These are phyloP conservation scores for Lophochroa leadbeateri DNA, from an alignment of 2,113 vertebrate genomes.

Conservation along the genomic window DNA sequence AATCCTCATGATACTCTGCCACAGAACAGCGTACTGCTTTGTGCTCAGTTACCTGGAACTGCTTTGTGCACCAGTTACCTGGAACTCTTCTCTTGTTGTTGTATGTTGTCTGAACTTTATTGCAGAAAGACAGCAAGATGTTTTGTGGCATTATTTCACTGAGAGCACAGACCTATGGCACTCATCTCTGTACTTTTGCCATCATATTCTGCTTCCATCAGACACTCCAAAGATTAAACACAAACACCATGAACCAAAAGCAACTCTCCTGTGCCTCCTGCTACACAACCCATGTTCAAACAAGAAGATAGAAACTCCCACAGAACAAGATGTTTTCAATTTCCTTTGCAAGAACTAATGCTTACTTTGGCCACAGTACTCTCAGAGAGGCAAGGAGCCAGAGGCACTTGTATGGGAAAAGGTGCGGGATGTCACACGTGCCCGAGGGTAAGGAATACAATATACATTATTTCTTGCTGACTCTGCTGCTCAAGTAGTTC, in stretches of 20 bases:
- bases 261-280: neutral
- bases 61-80: neutral
- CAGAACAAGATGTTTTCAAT: neutral
- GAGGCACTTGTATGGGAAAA: neutral
- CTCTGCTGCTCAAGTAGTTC: neutral
- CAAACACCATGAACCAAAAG: neutral
- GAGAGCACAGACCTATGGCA: neutral
- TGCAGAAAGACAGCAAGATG: neutral
- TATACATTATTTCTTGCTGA: neutral
- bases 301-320: neutral
- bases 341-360: neutral
- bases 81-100: neutral
- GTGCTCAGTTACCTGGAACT: neutral
- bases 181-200: neutral
- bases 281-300: neutral
- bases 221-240: neutral
- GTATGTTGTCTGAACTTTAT: neutral
- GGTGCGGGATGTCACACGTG: neutral
- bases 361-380: slow-evolving; percentile 12
- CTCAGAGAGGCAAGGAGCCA: neutral
- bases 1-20: neutral
- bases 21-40: neutral
- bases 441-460: neutral
- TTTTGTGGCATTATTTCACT: neutral
- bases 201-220: neutral